Evolutionary conservation across 2,888 invertebrate species (phyloP).

Genomic region (Endotricha flammealis): DNA sequence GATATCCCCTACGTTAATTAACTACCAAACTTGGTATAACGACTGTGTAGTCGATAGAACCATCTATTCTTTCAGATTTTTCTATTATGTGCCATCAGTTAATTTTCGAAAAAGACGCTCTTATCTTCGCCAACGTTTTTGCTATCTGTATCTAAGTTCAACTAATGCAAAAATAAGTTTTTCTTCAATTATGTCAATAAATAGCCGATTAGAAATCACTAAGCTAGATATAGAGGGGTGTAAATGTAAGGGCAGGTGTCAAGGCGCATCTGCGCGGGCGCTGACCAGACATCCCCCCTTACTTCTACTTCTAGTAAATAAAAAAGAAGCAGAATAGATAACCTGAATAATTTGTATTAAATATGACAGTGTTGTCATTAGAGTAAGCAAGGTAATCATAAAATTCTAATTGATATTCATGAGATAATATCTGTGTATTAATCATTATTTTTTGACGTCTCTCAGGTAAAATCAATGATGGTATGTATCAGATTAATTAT

Average conservation of each 20-base stretch:
- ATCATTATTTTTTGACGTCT: constrained; percentile 4
- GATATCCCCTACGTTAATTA: no score
- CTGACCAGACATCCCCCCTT: constrained; percentile 39
- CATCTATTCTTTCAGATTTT: no score
- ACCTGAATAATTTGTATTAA: constrained; percentile 6
- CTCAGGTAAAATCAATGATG: not conserved
- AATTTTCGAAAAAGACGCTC: no score
- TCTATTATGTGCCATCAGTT: no score
- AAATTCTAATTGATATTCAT: constrained; percentile 26
- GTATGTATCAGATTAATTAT: not conserved
- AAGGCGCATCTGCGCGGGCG: constrained; percentile 56
- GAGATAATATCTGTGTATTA: constrained; percentile 9
- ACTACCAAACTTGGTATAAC: no score
- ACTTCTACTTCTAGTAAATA: constrained; percentile 32
- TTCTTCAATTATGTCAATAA: no score
- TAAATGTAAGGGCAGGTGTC: constrained; percentile 58
- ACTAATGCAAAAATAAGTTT: no score
- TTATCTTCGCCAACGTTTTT: no score
- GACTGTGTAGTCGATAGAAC: no score
- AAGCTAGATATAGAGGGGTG: constrained; percentile 36
- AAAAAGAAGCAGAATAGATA: constrained; percentile 19
- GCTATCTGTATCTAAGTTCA: no score
- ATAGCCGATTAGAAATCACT: constrained; percentile 26
- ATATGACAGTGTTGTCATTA: constrained; percentile 10
- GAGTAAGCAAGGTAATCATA: not conserved